phyloP scores from a whole-genome alignment of 2,113 vertebrate species.

The Pholis gunnellus region DNA sequence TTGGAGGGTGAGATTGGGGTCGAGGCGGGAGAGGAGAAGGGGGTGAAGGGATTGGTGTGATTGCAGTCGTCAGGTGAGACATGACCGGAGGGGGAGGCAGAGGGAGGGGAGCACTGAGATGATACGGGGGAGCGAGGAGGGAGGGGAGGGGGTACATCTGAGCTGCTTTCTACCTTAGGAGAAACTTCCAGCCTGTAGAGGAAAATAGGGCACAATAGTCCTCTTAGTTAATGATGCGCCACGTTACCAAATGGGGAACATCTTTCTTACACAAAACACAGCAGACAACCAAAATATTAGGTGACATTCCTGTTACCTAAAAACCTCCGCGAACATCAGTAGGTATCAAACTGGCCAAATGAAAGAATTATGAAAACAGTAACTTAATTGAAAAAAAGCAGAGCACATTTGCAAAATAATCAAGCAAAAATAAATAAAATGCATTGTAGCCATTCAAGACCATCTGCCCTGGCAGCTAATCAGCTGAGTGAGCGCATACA shows the following conservation, averaged over 20 bases:
- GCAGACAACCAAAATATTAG: constrained; percentile 53
- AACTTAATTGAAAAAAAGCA: constrained; percentile 58
- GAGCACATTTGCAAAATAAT: constrained; percentile 71
- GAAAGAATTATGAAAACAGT: constrained; percentile 46
- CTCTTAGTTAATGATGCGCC: constrained; percentile 90
- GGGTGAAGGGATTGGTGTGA: constrained; percentile 76
- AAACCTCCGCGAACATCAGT: constrained; percentile 11
- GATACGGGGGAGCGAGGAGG: constrained; percentile 82
- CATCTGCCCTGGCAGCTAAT: constrained; percentile 35
- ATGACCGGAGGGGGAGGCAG: constrained; percentile 70
- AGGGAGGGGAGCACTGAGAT: constrained; percentile 76
- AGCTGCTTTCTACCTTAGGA: constrained; percentile 97
- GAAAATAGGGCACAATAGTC: constrained; percentile 93
- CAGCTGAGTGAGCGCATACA: constrained; percentile 52
- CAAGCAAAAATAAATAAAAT: constrained; percentile 64
- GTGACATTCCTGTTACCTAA: constrained; percentile 13
- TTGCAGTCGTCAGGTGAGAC: constrained; percentile 67
- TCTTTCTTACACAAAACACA: constrained; percentile 61
- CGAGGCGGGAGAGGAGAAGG: constrained; percentile 73
- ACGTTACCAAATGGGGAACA: constrained; percentile 67
- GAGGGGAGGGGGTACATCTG: constrained; percentile 86
- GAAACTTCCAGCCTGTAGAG: constrained; percentile 98
- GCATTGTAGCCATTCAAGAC: constrained; percentile 57
- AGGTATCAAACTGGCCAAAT: constrained; percentile 47
- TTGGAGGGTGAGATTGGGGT: constrained; percentile 87